Evolutionary conservation across 2,797 vertebrate genomes (phyloP).

Genomic region (Microhierax caerulescens): DNA sequence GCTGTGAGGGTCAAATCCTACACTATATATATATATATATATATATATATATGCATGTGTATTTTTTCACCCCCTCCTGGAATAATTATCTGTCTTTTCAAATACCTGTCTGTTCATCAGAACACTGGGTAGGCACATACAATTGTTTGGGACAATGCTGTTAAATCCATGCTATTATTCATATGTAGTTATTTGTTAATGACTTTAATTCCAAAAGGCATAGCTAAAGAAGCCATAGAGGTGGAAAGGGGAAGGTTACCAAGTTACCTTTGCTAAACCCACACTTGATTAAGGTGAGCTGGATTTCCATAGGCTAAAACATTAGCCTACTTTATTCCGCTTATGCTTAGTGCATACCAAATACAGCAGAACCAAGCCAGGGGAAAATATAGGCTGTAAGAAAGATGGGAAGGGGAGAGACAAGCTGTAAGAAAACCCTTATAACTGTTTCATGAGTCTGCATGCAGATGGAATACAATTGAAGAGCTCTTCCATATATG

Average conservation of each 20-base stretch:
- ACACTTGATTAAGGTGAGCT: neutral
- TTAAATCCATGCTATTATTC: neutral
- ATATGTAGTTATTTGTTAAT: neutral
- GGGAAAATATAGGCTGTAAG: neutral
- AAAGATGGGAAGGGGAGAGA: neutral
- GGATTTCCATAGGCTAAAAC: neutral
- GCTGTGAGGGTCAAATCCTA: neutral
- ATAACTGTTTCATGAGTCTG: neutral
- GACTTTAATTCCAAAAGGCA: neutral
- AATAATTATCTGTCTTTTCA: neutral
- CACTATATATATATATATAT: no score
- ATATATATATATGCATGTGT: rapidly evolving
- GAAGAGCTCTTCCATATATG: slow-evolving; percentile 33
- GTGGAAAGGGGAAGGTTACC: neutral
- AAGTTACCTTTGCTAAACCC: neutral
- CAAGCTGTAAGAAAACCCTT: neutral
- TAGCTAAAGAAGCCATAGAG: neutral
- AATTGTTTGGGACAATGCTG: neutral
- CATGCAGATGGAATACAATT: slow-evolving; percentile 18
- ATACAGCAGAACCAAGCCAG: neutral
- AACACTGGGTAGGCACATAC: neutral
- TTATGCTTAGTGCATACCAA: neutral
- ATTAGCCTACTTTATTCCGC: neutral
- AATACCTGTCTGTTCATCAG: neutral
- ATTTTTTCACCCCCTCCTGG: neutral